Evolutionary conservation across 2,113 vertebrate species (phyloP).

Genomic region (Cygnus buccinator): DNA sequence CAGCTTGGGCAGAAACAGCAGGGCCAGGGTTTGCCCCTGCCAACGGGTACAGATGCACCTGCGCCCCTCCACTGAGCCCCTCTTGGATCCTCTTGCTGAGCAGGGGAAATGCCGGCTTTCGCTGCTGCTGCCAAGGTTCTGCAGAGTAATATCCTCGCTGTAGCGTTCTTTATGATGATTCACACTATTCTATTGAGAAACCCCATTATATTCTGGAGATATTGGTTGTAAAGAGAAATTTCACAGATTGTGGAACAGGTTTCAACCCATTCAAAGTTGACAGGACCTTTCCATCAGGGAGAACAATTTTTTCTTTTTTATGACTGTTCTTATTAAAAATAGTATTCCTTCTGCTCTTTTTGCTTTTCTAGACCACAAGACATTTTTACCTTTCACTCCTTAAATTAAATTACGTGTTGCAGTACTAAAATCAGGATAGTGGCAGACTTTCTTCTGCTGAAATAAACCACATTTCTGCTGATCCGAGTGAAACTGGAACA

Average conservation of each 20-base stretch:
- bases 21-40: background rate
- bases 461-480: conserved; percentile 46
- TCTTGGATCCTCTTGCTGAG: background rate
- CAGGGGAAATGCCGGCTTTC: background rate
- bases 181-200: background rate
- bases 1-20: background rate
- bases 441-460: background rate
- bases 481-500: conserved; percentile 18
- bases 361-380: background rate
- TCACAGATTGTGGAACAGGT: conserved; percentile 24
- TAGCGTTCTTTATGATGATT: background rate
- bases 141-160: background rate
- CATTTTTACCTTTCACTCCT: conserved; percentile 18
- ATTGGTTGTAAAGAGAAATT: conserved; percentile 42
- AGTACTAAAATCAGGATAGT: background rate
- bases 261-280: conserved; percentile 31
- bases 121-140: background rate
- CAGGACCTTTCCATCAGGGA: conserved; percentile 46
- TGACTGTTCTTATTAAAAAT: conserved; percentile 25
- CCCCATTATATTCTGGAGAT: background rate
- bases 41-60: rapidly evolving
- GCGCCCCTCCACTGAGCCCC: rapidly evolving
- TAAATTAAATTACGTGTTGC: conserved; percentile 12
- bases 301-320: conserved; percentile 31
- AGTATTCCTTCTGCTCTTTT: background rate